Base-by-base conservation (phyloP, 2,888 invertebrate genomes). In the Tipula confusa region DNA sequence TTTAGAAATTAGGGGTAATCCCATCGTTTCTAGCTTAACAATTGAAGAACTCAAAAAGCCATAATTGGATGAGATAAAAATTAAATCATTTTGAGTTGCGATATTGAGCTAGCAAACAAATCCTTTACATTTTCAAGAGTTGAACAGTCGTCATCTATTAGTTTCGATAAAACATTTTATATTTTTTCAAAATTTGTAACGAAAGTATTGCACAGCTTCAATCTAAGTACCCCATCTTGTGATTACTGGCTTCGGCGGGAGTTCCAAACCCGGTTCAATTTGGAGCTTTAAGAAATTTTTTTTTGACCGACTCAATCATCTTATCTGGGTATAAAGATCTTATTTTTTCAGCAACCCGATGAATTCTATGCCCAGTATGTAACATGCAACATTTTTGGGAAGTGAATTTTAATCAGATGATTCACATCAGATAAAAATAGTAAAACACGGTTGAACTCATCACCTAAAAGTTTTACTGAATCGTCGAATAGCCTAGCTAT, bases 201-300 rank as follows among this genome's bases (percentile, higher is more conserved):
- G n/a, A n/a, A n/a, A n/a, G n/a, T n/a, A n/a, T n/a, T n/a, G n/a
- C n/a, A 48, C 48, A 48, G 48, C 9, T 48, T 48, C 48, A 48
- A 48, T 48, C 87, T 87, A 87, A 2, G 86, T 87, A 29, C 86
- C 86, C 87, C 87, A 88, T 31, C 87, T 83, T 28, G 87, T 87
- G 24, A 87, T 28, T 28, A 87, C 86, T 29, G 87, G 86, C 83
- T 86, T 84, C 33, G 87, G 87, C 9, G 87, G 87, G 82, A 87
- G 84, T 36, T 85, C 85, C 9, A 86, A 24, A 84, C 85, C 85
- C 11, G 86, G 86, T 38, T 84, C 84, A 83, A 82, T 83, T 84
- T 13, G 87, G 86, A 13, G 86, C 85, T 84, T 88, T 88, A 6
- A 85, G 38, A 85, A 88, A 87, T n/a, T 87, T 84, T 83, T 87